Evolutionary conservation across 30 jellyfish, hydroid and myxozoan species (phyloP).

Genomic region (Hydractinia symbiolongicarpus): DNA sequence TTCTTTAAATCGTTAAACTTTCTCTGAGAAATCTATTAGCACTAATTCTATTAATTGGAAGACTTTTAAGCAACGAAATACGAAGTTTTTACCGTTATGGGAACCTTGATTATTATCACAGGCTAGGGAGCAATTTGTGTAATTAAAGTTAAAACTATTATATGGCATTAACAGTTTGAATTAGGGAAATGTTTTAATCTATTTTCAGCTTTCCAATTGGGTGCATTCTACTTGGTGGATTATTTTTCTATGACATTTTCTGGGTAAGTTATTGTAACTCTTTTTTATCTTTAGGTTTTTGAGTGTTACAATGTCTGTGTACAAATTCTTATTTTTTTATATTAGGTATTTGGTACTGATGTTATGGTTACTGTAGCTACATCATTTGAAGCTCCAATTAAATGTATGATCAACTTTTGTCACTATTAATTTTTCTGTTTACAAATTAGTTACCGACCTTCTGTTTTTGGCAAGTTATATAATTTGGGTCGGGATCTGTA

Average conservation of each 20-base stretch:
- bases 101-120: too few relatives aligned
- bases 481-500: too few relatives aligned
- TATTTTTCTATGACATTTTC: constrained; percentile 75
- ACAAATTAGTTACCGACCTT: too few relatives aligned
- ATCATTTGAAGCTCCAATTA: constrained; percentile 90
- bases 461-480: too few relatives aligned
- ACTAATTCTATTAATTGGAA: too few relatives aligned
- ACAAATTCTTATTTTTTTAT: background rate
- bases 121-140: too few relatives aligned
- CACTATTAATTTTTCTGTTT: too few relatives aligned
- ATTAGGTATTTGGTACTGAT: constrained; percentile 86
- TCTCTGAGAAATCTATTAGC: too few relatives aligned
- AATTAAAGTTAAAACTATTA: background rate
- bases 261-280: constrained; percentile 52
- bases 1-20: background rate
- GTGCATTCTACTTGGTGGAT: constrained; percentile 83
- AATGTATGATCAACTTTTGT: constrained; percentile 40
- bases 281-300: background rate
- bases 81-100: too few relatives aligned
- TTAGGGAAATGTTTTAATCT: constrained; percentile 1
- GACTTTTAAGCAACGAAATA: too few relatives aligned
- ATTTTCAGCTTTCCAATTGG: constrained; percentile 77
- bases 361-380: constrained; percentile 96
- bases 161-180: background rate
- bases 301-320: background rate